Percentiles rank a stretch among this genome's conserved stretches.
Evolutionary conservation across 2,797 vertebrate genomes (phyloP).

Genomic region (Heliangelus exortis): DNA sequence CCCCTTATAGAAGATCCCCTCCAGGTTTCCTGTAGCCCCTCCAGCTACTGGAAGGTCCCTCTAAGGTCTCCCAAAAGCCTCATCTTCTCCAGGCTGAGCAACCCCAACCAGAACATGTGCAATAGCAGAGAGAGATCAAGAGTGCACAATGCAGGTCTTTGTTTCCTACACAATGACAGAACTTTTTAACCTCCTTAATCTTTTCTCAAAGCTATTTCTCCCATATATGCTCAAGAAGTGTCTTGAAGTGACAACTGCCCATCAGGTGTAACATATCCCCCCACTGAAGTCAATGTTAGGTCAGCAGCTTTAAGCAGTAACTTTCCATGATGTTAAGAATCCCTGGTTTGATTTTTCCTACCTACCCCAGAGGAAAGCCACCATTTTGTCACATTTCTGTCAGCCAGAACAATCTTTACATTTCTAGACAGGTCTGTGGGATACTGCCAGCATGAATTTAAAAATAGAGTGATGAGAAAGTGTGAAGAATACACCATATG

Average conservation of each 20-base stretch:
- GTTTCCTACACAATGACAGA: neutral
- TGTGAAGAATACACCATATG: accelerated
- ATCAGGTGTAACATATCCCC: neutral
- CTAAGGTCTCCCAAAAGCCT: no score
- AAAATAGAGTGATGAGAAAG: neutral
- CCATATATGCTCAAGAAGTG: neutral
- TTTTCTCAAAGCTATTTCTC: neutral
- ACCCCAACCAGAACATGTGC: neutral
- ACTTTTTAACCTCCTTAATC: neutral
- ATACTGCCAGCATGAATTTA: neutral
- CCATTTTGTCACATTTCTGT: neutral
- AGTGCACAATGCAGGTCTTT: neutral
- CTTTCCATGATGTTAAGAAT: conserved; percentile 6
- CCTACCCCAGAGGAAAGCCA: neutral
- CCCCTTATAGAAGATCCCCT: no score
- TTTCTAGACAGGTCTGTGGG: neutral
- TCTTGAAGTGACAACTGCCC: conserved; percentile 2
- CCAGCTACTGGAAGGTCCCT: no score
- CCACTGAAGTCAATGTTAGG: neutral
- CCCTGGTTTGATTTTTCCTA: neutral
- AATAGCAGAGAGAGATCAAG: neutral
- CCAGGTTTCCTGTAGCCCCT: no score
- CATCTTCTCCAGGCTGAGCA: no score
- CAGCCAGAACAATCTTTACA: neutral
- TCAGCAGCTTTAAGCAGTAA: neutral